Evolutionary conservation across 1,140 invertebrate species (phyloP).

Genomic region (Pseudomyrmex pallidus): DNA sequence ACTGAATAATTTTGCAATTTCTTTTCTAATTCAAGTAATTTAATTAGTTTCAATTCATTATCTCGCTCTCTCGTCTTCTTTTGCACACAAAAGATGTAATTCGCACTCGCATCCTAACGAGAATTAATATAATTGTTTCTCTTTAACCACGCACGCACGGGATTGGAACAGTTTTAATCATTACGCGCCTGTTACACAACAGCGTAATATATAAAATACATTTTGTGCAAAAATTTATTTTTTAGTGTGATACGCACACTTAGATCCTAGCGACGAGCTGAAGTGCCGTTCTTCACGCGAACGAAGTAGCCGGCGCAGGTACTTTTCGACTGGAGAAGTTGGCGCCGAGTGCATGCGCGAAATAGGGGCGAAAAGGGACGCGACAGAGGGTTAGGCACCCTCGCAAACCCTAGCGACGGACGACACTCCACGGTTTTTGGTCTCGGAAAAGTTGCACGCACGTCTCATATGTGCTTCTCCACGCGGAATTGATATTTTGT

Average conservation of each 20-base stretch:
- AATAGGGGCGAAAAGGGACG: slow-evolving; percentile 46
- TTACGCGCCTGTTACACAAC: background rate
- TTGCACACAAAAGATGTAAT: slow-evolving; percentile 5
- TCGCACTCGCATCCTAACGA: background rate
- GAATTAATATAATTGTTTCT: background rate
- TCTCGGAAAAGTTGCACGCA: slow-evolving; percentile 35
- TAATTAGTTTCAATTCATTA: too few relatives aligned
- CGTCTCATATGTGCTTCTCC: background rate
- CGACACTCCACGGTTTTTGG: slow-evolving; percentile 39
- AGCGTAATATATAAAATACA: background rate
- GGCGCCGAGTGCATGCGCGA: slow-evolving; percentile 55
- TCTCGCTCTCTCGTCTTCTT: background rate
- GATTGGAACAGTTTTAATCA: background rate
- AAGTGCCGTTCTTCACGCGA: slow-evolving; percentile 70
- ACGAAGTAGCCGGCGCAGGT: slow-evolving; percentile 76
- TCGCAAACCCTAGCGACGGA: slow-evolving; percentile 49
- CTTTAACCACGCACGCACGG: too few relatives aligned
- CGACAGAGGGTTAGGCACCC: slow-evolving; percentile 68
- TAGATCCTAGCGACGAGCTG: slow-evolving; percentile 39
- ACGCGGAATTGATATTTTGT: slow-evolving; percentile 2
- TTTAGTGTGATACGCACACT: background rate
- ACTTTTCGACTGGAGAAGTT: slow-evolving; percentile 68
- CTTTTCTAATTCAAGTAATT: background rate
- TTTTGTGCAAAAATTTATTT: slow-evolving; percentile 14
- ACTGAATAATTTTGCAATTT: slow-evolving; percentile 28